phyloP scores from a whole-genome alignment of 2,797 vertebrate genomes.

The Halcyon smyrnensis region DNA sequence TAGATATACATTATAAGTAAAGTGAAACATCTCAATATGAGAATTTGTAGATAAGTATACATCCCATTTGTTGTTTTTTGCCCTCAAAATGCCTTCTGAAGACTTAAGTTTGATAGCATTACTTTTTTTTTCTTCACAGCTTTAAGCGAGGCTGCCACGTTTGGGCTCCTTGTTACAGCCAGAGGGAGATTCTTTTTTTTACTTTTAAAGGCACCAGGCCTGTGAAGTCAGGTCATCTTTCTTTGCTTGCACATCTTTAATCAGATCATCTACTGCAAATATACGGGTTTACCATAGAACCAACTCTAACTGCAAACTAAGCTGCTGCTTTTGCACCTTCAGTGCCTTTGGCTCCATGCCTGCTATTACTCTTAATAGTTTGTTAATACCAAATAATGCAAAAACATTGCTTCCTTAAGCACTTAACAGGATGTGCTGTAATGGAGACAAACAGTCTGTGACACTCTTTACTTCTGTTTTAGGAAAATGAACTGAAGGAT shows the following conservation, averaged over 20 bases:
- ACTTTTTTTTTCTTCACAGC: not conserved
- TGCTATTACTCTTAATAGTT: not conserved
- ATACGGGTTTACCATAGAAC: not conserved
- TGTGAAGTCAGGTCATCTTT: not conserved
- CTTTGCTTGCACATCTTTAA: not conserved
- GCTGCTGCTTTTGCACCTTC: slow-evolving; percentile 20
- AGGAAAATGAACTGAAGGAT: slow-evolving; percentile 90
- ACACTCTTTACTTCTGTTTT: not conserved
- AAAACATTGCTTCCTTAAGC: not conserved
- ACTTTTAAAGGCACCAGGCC: not conserved
- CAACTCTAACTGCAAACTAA: not conserved
- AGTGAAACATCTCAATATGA: not conserved
- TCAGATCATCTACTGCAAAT: slow-evolving; percentile 2
- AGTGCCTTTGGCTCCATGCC: not conserved
- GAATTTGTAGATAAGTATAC: accelerated
- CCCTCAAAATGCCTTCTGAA: not conserved
- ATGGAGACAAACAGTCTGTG: not conserved
- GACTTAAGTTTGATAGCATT: not conserved
- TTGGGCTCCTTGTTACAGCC: not conserved
- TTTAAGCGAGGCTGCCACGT: not conserved
- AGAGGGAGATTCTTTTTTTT: not conserved
- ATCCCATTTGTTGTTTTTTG: not conserved
- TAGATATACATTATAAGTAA: accelerated
- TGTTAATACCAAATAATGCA: slow-evolving; percentile 20
- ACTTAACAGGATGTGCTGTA: not conserved